Evolutionary conservation across 2,797 vertebrate species (phyloP).

Genomic region (Cryptoprocta ferox): DNA sequence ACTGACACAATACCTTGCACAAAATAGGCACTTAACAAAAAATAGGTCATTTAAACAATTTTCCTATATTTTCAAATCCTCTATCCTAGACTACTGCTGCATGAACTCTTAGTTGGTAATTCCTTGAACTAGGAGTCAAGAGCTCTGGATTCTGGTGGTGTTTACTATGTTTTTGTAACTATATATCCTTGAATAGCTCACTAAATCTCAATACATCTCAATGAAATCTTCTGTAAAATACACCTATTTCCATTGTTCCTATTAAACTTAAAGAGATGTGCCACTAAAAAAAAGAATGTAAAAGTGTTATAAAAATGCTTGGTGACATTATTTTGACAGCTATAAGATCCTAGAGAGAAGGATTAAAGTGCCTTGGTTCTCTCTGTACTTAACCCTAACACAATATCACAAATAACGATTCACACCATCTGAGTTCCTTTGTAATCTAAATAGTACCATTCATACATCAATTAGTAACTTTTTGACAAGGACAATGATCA

Average conservation of each 20-base stretch:
- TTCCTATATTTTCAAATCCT: slow-evolving; percentile 24
- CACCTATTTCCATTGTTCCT: not conserved
- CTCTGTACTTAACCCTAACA: slow-evolving; percentile 12
- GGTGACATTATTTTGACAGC: slow-evolving; percentile 28
- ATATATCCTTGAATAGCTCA: slow-evolving; percentile 7
- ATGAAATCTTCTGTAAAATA: slow-evolving; percentile 25
- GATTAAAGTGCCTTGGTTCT: not conserved
- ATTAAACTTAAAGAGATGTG: slow-evolving; percentile 21
- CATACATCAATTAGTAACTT: not conserved
- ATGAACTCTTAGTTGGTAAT: slow-evolving; percentile 21
- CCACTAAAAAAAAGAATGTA: not conserved
- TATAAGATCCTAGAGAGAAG: not conserved
- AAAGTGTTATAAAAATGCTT: slow-evolving; percentile 41
- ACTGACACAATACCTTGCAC: not conserved
- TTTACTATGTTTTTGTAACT: not conserved
- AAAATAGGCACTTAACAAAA: slow-evolving; percentile 54
- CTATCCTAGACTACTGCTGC: not conserved
- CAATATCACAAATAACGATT: not conserved
- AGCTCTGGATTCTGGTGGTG: slow-evolving; percentile 17
- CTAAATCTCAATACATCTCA: slow-evolving; percentile 28
- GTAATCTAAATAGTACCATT: not conserved
- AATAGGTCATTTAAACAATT: not conserved
- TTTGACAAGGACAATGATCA: slow-evolving; percentile 1
- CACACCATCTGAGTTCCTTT: not conserved
- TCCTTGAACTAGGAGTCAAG: slow-evolving; percentile 19